Evolutionary conservation across 1,140 invertebrate genomes (phyloP).

Genomic region (Trigoniulus corallinus): DNA sequence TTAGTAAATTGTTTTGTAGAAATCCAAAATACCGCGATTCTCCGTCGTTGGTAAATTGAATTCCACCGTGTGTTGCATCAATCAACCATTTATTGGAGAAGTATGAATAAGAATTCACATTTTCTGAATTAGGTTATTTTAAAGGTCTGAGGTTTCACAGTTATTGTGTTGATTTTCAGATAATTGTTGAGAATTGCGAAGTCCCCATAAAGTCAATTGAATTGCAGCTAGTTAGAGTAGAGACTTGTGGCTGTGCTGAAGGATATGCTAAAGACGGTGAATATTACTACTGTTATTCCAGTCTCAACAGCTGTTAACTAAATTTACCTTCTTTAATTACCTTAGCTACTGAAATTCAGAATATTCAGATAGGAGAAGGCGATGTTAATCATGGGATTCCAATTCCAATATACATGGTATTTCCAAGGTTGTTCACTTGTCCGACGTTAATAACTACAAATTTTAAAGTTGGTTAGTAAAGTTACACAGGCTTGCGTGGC

Average conservation of each 20-base stretch:
- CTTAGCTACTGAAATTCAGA: conserved; percentile 90
- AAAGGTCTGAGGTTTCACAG: too few species aligned
- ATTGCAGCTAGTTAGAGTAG: conserved; percentile 81
- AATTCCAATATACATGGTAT: conserved; percentile 89
- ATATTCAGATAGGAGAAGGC: conserved; percentile 91
- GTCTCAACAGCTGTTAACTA: conserved; percentile 3
- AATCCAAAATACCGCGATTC: conserved; percentile 58
- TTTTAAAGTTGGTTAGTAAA: conserved; percentile 79
- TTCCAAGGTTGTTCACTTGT: conserved; percentile 88
- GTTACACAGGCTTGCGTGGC: conserved; percentile 3
- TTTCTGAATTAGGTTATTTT: conserved; percentile 12
- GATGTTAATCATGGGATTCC: conserved; percentile 61
- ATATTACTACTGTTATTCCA: conserved; percentile 3
- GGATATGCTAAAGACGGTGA: conserved; percentile 84
- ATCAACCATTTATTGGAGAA: conserved; percentile 75
- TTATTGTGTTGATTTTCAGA: conserved; percentile 25
- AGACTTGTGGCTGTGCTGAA: conserved; percentile 89
- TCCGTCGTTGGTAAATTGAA: conserved; percentile 64
- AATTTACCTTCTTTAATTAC: conserved; percentile 5
- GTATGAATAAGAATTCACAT: conserved; percentile 26
- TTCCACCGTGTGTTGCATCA: conserved; percentile 60
- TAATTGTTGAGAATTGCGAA: conserved; percentile 54
- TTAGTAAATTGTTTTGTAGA: conserved; percentile 20
- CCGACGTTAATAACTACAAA: conserved; percentile 76
- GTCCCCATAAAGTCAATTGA: conserved; percentile 81